A percentile compares a stretch with the other conserved stretches of the same genome.
Conservation (phyloP, 2,113 vertebrate genomes). For the Rhodinocichla rosea region DNA sequence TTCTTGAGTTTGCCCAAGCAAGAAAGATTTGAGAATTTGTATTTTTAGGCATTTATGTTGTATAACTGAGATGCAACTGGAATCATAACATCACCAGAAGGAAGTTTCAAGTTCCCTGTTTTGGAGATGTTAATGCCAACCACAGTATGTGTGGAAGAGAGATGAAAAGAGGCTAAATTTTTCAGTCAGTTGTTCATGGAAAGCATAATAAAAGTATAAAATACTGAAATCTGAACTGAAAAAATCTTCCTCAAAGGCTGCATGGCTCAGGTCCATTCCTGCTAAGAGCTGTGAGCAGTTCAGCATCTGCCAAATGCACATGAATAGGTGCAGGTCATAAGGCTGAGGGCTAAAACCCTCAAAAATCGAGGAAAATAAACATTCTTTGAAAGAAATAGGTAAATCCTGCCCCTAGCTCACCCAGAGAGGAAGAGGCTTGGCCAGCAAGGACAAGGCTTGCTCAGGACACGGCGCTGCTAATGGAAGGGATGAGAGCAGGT, state of each 20-base stretch:
- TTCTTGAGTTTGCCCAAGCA: neutral
- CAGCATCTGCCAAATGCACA: neutral
- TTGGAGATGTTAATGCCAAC: neutral
- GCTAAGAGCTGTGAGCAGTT: neutral
- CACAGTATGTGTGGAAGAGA: neutral
- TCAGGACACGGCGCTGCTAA: neutral
- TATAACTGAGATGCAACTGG: constrained; percentile 16
- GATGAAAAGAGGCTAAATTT: neutral
- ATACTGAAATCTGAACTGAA: neutral
- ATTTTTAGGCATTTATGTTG: constrained; percentile 2
- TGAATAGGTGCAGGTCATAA: neutral
- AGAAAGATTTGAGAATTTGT: neutral
- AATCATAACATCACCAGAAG: constrained; percentile 1
- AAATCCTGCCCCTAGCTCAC: neutral
- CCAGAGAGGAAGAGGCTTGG: neutral
- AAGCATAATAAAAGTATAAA: neutral
- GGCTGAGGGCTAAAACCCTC: neutral
- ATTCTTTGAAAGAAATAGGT: neutral
- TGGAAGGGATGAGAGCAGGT: neutral
- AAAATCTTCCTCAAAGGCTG: neutral
- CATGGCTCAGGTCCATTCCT: neutral
- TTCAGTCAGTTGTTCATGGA: neutral
- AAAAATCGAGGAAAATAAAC: neutral
- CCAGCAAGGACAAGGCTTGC: neutral
- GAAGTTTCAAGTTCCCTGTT: neutral